A percentile compares a stretch with the other conserved stretches of the same genome.
phyloP scores from a whole-genome alignment of 1,140 invertebrate species.

The Meteorus sp. region DNA sequence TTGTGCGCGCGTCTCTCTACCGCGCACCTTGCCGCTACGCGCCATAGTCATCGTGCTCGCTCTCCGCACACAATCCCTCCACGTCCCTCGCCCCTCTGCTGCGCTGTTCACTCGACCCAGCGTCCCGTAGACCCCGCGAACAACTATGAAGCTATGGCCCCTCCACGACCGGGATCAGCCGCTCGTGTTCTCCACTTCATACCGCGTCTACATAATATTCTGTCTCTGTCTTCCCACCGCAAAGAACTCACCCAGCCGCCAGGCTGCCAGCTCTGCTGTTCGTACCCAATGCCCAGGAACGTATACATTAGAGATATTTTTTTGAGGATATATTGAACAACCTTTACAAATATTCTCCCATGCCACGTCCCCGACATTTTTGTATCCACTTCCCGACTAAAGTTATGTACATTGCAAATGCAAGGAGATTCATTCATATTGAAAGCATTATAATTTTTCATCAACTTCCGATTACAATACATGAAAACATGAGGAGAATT shows the following conservation, averaged over 20 bases:
- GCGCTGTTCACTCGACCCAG: conserved; percentile 1
- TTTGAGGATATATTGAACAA: neutral
- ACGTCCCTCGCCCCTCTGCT: conserved; percentile 11
- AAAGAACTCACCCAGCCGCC: conserved; percentile 36
- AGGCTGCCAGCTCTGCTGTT: conserved; percentile 43
- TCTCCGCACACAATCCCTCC: neutral
- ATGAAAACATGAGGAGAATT: too few species aligned
- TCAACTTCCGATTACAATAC: too few species aligned
- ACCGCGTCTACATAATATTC: too few species aligned
- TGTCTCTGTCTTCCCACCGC: too few species aligned
- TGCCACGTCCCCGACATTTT: conserved; percentile 5
- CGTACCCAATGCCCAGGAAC: conserved; percentile 39
- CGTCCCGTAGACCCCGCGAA: conserved; percentile 1
- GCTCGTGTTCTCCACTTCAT: conserved; percentile 10
- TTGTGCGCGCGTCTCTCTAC: conserved; percentile 29
- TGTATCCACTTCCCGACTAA: neutral
- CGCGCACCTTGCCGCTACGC: conserved; percentile 13
- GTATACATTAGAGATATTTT: conserved; percentile 27
- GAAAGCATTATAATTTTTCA: too few species aligned
- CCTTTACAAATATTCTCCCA: neutral
- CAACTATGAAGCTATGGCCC: conserved; percentile 4
- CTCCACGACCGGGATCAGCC: conserved; percentile 20
- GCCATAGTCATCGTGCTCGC: neutral
- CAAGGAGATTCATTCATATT: too few species aligned
- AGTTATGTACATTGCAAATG: too few species aligned